Conservation (phyloP, 2,888 invertebrate genomes). For the Zaprionus bogoriensis region DNA sequence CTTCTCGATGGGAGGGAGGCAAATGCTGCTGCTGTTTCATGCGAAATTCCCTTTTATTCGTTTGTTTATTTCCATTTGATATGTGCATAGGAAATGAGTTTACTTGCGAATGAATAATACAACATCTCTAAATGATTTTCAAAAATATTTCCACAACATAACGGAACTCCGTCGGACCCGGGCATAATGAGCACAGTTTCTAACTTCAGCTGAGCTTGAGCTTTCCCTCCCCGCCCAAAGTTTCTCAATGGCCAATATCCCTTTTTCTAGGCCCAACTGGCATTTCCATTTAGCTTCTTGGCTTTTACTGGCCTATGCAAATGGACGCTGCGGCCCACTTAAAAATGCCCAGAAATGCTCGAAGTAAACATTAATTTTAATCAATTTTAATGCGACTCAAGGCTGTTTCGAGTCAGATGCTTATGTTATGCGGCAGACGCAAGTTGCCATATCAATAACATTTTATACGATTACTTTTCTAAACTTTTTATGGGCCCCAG, state of each 20-base stretch:
- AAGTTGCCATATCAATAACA: conserved; percentile 70
- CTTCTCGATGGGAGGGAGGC: conserved; percentile 44
- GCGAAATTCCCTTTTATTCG: conserved; percentile 6
- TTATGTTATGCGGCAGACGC: conserved; percentile 11
- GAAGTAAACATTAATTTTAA: conserved; percentile 52
- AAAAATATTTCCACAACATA: not conserved
- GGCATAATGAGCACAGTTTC: too few relatives aligned
- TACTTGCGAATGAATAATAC: not conserved
- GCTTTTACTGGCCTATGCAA: not conserved
- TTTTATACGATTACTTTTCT: conserved; percentile 76
- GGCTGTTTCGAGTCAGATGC: not conserved
- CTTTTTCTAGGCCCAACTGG: not conserved
- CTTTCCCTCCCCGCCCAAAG: too few relatives aligned
- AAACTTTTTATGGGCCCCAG: conserved; percentile 66
- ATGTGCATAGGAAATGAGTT: not conserved
- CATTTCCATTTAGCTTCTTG: conserved; percentile 3
- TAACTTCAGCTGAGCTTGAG: too few relatives aligned
- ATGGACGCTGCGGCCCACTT: conserved; percentile 1
- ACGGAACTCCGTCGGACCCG: too few relatives aligned
- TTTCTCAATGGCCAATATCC: not conserved
- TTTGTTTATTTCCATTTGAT: conserved; percentile 1
- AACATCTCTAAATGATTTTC: not conserved
- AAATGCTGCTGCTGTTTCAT: conserved; percentile 19
- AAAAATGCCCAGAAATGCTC: not conserved
- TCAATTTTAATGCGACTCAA: conserved; percentile 50